Evolutionary conservation across 1,140 invertebrate species (phyloP).

Genomic region (Drosophila albomicans): DNA sequence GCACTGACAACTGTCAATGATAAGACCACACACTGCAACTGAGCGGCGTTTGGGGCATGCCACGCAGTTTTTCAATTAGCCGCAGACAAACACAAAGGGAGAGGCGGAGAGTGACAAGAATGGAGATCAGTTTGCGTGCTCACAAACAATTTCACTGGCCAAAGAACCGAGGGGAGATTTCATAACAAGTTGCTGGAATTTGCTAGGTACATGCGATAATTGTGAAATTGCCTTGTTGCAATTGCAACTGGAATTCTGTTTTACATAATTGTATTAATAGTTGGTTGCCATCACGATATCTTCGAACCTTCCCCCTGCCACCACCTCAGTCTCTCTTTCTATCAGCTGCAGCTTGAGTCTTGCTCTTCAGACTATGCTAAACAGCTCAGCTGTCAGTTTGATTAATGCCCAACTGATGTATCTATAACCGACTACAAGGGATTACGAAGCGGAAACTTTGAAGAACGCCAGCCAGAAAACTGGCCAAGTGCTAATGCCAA

Average conservation of each 20-base stretch:
- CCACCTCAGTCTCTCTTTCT: background rate
- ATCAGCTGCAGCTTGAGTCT: slow-evolving; percentile 1
- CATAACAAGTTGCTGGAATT: slow-evolving; percentile 56
- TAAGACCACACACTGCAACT: slow-evolving; percentile 55
- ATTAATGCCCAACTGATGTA: slow-evolving; percentile 34
- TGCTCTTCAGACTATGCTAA: slow-evolving; percentile 2
- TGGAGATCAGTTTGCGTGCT: slow-evolving; percentile 39
- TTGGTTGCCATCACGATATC: slow-evolving; percentile 33
- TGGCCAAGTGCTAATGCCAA: background rate
- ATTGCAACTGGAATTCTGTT: slow-evolving; percentile 52
- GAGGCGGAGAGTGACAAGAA: background rate
- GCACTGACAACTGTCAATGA: slow-evolving; percentile 63
- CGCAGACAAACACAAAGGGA: slow-evolving; percentile 1
- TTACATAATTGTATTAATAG: slow-evolving; percentile 59
- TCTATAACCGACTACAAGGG: slow-evolving; percentile 27
- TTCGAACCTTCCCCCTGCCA: background rate
- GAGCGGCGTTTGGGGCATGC: slow-evolving; percentile 9
- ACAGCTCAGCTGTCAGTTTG: slow-evolving; percentile 40
- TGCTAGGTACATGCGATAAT: slow-evolving; percentile 53
- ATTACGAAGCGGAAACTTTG: background rate
- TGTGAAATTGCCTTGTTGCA: slow-evolving; percentile 51
- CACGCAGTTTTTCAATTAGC: slow-evolving; percentile 74
- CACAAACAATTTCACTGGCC: slow-evolving; percentile 37
- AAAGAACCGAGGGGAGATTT: slow-evolving; percentile 12
- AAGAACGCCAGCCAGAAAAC: background rate